Percentiles rank a stretch among this genome's conserved stretches.
These are phyloP conservation scores for Threskiornis aethiopicus DNA, from an alignment of 2,797 vertebrate genomes.

Conservation along the genomic window DNA sequence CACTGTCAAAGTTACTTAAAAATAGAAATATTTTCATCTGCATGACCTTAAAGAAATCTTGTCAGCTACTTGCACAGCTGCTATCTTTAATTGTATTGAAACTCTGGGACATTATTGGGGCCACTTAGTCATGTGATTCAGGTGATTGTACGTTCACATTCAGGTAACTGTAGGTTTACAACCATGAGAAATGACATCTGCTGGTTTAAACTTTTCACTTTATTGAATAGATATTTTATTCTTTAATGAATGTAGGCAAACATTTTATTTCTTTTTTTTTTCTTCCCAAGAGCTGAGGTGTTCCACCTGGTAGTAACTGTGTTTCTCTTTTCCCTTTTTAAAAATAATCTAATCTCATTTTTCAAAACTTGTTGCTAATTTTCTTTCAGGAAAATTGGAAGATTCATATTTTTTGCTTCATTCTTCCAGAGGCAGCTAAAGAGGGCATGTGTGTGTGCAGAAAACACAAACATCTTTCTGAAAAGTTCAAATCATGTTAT, in stretches of 20 bases:
- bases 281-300: accelerated
- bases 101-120: background rate
- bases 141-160: background rate
- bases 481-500: background rate
- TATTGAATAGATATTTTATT: background rate
- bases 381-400: background rate
- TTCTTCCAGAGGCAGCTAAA: background rate
- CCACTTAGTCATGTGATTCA: background rate
- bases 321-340: background rate
- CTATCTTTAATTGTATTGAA: background rate
- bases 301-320: accelerated
- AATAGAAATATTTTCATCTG: background rate
- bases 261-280: background rate
- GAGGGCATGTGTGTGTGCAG: background rate
- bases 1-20: background rate
- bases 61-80: background rate
- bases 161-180: background rate
- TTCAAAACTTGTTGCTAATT: background rate
- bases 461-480: background rate
- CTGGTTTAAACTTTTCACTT: background rate
- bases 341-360: background rate
- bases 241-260: background rate
- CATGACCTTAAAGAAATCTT: background rate
- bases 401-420: background rate
- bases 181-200: background rate